phyloP scores from a whole-genome alignment of 2,888 invertebrate genomes.

The Ornithoptera alexandrae region DNA sequence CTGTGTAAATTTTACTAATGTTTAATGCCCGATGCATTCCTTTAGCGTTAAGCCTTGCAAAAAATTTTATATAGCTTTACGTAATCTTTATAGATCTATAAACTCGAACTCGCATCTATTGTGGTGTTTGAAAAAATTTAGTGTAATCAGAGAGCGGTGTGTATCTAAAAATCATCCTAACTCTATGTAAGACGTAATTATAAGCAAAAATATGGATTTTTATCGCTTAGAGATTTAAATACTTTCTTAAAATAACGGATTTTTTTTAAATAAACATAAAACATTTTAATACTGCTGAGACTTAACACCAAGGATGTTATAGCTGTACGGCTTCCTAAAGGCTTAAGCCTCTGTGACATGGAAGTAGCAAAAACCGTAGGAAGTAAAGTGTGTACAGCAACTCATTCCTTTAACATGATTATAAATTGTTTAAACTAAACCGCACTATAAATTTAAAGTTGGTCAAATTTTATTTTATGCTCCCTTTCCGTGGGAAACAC shows the following conservation, averaged over 20 bases:
- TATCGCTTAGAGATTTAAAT: background rate
- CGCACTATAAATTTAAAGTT: conserved; percentile 5
- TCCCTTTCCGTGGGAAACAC: background rate
- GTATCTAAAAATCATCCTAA: background rate
- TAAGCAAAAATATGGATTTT: background rate
- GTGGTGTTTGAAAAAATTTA: background rate
- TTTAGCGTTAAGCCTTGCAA: conserved; percentile 4
- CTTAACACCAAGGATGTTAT: conserved; percentile 30
- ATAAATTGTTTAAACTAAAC: conserved; percentile 25
- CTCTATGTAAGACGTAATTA: background rate
- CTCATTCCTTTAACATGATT: conserved; percentile 28
- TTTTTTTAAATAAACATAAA: conserved; percentile 24
- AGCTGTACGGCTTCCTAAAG: conserved; percentile 29
- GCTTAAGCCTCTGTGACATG: conserved; percentile 31
- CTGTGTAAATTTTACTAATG: conserved; percentile 26
- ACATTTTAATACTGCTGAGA: conserved; percentile 26
- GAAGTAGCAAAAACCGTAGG: conserved; percentile 28
- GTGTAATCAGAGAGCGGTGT: background rate
- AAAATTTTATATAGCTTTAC: conserved; percentile 16
- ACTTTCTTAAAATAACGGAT: background rate
- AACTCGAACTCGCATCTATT: background rate
- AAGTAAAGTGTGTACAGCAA: conserved; percentile 26
- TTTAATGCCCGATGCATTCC: conserved; percentile 18
- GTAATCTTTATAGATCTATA: conserved; percentile 14
- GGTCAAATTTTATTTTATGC: background rate